Evolutionary conservation across 2,888 invertebrate species (phyloP).

Genomic region (Crocallis elinguaria): DNA sequence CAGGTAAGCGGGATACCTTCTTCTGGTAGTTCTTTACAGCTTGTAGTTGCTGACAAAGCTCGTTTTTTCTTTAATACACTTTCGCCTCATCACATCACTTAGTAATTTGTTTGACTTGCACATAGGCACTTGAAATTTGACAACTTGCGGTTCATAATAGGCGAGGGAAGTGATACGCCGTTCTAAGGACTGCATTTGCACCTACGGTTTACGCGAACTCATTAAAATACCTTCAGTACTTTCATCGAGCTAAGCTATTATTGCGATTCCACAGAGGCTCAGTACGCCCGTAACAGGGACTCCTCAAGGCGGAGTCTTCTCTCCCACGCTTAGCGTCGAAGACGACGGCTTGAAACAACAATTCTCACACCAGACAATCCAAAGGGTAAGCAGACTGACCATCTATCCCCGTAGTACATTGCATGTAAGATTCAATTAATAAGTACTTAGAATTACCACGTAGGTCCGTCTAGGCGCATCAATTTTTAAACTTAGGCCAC

Average conservation of each 20-base stretch:
- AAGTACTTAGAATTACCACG: conserved; percentile 51
- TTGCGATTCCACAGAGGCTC: conserved; percentile 65
- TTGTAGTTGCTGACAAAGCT: conserved; percentile 14
- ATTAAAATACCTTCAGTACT: background rate
- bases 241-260: conserved; percentile 23
- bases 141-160: background rate
- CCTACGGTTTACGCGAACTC: background rate
- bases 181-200: background rate
- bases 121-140: conserved; percentile 3
- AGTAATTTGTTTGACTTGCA: background rate
- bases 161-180: background rate
- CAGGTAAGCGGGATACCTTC: conserved; percentile 56
- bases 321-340: conserved; percentile 75
- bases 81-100: background rate
- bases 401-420: conserved; percentile 51
- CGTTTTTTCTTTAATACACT: background rate
- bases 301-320: conserved; percentile 75
- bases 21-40: background rate
- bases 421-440: conserved; percentile 52
- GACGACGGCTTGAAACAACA: conserved; percentile 80
- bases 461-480: conserved; percentile 57
- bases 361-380: conserved; percentile 78
- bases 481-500: conserved; percentile 73
- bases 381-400: conserved; percentile 73
- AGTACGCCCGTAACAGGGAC: conserved; percentile 77